Conservation (phyloP, 2,113 vertebrate genomes). For the Boulengeromyrus knoepffleri region DNA sequence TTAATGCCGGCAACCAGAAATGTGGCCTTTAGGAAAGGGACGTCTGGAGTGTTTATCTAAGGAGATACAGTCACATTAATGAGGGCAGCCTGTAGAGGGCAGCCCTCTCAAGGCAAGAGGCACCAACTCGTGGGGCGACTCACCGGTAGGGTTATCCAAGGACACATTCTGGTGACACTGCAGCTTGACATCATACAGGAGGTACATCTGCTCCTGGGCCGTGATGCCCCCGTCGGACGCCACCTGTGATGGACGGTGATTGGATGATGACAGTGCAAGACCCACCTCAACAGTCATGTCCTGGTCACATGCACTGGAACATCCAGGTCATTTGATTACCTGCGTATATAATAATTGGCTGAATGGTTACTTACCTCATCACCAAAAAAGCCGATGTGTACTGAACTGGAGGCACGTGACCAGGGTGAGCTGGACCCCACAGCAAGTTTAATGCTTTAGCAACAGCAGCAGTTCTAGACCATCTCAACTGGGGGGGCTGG, state of each 20-base stretch:
- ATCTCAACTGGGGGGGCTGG: too few relatives aligned
- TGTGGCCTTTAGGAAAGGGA: not conserved
- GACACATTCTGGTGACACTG: slow-evolving; percentile 75
- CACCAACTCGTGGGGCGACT: not conserved
- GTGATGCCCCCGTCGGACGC: slow-evolving; percentile 66
- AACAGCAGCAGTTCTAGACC: too few relatives aligned
- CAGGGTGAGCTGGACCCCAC: not conserved
- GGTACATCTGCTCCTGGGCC: slow-evolving; percentile 78
- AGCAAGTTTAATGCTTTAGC: not conserved
- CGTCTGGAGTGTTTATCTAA: not conserved
- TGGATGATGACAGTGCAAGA: not conserved
- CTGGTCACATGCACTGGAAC: not conserved
- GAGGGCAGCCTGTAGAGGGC: not conserved
- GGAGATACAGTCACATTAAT: not conserved
- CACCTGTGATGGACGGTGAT: slow-evolving; percentile 53
- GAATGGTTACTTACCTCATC: not conserved
- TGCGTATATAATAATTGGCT: not conserved
- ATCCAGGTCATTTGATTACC: not conserved
- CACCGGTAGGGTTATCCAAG: slow-evolving; percentile 53
- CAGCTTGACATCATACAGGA: slow-evolving; percentile 71
- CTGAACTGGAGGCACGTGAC: not conserved
- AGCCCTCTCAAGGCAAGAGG: not conserved
- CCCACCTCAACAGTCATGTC: not conserved
- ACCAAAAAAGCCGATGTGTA: not conserved
- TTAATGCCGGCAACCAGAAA: not conserved